These are phyloP conservation scores for Leptopterna dolabrata DNA, from an alignment of 2,888 invertebrate species.

Conservation along the genomic window DNA sequence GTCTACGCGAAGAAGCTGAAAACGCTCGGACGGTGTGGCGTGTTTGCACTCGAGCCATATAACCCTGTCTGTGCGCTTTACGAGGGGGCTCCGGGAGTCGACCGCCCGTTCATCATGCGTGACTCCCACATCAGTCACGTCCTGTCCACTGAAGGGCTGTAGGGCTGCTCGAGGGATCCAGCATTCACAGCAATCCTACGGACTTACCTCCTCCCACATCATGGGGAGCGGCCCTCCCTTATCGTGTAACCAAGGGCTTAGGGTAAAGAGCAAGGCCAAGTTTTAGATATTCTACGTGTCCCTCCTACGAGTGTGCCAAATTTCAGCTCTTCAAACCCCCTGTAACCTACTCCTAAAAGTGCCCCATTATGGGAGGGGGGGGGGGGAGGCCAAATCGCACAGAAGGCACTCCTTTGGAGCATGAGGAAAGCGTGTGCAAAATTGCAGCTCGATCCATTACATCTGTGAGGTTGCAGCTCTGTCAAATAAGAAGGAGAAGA, in stretches of 20 bases:
- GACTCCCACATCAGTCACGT: conserved; percentile 3
- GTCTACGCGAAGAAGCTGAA: neutral
- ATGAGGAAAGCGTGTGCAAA: no score
- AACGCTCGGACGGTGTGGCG: neutral
- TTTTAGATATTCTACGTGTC: neutral
- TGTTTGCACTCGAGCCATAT: neutral
- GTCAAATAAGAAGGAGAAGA: no score
- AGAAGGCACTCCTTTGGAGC: no score
- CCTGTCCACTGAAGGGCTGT: neutral
- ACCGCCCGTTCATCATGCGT: neutral
- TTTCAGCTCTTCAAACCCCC: no score
- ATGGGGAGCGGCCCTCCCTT: neutral
- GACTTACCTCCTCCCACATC: neutral
- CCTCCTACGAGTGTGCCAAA: no score
- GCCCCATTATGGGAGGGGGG: no score
- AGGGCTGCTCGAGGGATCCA: neutral
- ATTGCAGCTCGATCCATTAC: no score
- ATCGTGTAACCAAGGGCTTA: neutral
- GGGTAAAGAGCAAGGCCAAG: neutral
- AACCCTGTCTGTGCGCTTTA: neutral
- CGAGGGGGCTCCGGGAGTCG: neutral
- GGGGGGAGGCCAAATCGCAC: no score
- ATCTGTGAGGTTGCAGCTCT: no score
- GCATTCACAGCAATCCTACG: neutral
- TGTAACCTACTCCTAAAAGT: no score